phyloP scores from a whole-genome alignment of 2,113 vertebrate genomes.

The Takifugu flavidus region DNA sequence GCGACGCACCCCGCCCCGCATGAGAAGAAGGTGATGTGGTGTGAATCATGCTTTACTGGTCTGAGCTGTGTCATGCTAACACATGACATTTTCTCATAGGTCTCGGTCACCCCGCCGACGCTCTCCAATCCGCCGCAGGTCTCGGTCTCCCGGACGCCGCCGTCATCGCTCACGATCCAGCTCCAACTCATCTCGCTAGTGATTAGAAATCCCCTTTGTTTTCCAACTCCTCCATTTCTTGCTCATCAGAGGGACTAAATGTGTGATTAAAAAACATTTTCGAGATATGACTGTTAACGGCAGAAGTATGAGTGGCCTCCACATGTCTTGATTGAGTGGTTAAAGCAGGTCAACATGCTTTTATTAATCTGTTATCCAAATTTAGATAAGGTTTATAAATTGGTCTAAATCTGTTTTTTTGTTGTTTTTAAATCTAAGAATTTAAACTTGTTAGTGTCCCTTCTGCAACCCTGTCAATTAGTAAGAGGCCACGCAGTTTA shows the following conservation, averaged over 20 bases:
- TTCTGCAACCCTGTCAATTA: too few relatives aligned
- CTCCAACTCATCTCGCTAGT: constrained; percentile 91
- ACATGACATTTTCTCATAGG: constrained; percentile 56
- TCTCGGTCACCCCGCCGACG: constrained; percentile 88
- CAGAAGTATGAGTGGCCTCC: neutral
- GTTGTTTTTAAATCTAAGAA: too few relatives aligned
- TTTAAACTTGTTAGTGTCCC: too few relatives aligned
- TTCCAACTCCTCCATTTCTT: neutral
- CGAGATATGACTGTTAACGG: neutral
- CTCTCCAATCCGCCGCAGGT: constrained; percentile 84
- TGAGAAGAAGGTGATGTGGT: constrained; percentile 84
- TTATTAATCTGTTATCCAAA: too few relatives aligned
- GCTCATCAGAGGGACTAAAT: constrained; percentile 1
- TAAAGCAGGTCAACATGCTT: too few relatives aligned
- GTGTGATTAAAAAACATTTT: neutral
- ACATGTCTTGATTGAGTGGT: too few relatives aligned
- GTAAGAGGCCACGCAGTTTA: too few relatives aligned
- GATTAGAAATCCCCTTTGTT: neutral
- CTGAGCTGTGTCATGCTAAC: too few relatives aligned
- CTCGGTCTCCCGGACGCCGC: constrained; percentile 84
- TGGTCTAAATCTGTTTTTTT: too few relatives aligned
- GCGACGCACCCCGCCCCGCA: constrained; percentile 90
- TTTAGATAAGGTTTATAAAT: too few relatives aligned
- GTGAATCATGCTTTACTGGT: neutral
- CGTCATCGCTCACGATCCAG: constrained; percentile 91